Conservation (phyloP, 2,113 vertebrate genomes). For the Paedocypris sp. region DNA sequence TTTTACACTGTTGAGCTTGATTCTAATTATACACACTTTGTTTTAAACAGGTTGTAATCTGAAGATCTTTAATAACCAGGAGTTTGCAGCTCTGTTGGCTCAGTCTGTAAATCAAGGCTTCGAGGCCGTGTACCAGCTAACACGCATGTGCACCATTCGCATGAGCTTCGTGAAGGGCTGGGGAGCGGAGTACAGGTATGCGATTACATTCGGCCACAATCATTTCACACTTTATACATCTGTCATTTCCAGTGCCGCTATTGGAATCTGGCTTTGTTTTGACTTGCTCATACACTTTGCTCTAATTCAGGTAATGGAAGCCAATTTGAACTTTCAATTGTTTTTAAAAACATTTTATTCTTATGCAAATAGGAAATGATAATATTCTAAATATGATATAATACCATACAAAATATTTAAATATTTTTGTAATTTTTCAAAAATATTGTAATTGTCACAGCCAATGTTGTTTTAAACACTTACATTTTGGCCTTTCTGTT, state of each 20-base stretch:
- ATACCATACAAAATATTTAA: no score
- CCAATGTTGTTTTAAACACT: no score
- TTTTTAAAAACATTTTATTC: no score
- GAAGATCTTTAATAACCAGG: slow-evolving; percentile 99
- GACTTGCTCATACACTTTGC: neutral
- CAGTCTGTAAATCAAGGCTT: slow-evolving; percentile 98
- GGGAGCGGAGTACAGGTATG: slow-evolving; percentile 96
- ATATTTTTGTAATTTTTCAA: no score
- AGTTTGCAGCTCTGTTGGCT: slow-evolving; percentile 88
- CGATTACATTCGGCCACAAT: neutral
- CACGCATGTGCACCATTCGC: slow-evolving; percentile 95
- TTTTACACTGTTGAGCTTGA: neutral
- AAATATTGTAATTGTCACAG: no score
- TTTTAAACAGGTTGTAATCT: slow-evolving; percentile 79
- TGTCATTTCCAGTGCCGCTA: neutral
- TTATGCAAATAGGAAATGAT: no score
- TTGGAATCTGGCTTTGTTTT: neutral
- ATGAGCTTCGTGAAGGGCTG: slow-evolving; percentile 99
- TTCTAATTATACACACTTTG: neutral
- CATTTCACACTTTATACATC: neutral
- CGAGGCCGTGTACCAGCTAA: slow-evolving; percentile 95
- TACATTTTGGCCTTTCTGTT: no score
- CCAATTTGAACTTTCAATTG: no score
- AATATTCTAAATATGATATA: no score
- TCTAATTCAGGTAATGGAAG: neutral